A percentile compares a stretch with the other conserved stretches of the same genome.
Evolutionary conservation across 2,113 vertebrate genomes (phyloP).

Genomic region (Cepphus grylle): DNA sequence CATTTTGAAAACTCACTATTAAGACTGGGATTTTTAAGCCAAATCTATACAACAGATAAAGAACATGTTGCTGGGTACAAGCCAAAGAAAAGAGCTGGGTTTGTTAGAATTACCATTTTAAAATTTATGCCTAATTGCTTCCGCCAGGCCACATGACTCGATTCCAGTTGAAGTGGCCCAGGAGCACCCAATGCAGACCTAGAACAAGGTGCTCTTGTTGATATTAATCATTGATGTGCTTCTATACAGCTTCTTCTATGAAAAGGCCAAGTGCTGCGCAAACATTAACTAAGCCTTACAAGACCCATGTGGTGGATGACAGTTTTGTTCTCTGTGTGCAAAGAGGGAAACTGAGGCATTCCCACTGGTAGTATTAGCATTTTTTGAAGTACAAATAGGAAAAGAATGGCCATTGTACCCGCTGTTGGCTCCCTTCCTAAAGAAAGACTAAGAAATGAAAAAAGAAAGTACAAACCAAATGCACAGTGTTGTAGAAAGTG

Average conservation of each 20-base stretch:
- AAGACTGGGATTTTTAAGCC: accelerated
- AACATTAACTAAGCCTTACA: background rate
- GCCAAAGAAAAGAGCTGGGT: background rate
- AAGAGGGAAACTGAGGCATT: background rate
- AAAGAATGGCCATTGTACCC: background rate
- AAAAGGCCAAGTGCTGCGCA: background rate
- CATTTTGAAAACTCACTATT: background rate
- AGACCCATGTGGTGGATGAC: background rate
- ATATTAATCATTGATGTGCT: background rate
- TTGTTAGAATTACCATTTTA: background rate
- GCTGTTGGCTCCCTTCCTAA: background rate
- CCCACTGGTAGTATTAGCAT: background rate
- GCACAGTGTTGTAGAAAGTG: background rate
- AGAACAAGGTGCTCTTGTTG: background rate
- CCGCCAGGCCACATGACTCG: background rate
- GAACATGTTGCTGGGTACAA: background rate
- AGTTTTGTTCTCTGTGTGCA: background rate
- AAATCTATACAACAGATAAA: background rate
- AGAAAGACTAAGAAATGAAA: background rate
- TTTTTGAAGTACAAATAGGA: background rate
- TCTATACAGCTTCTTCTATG: background rate
- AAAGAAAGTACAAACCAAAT: background rate
- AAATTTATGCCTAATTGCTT: background rate
- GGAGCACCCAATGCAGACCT: background rate
- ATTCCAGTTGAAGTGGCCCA: background rate